Evolutionary conservation across 2,888 invertebrate species (phyloP).

Genomic region (Dyspetes luteomarginatus): DNA sequence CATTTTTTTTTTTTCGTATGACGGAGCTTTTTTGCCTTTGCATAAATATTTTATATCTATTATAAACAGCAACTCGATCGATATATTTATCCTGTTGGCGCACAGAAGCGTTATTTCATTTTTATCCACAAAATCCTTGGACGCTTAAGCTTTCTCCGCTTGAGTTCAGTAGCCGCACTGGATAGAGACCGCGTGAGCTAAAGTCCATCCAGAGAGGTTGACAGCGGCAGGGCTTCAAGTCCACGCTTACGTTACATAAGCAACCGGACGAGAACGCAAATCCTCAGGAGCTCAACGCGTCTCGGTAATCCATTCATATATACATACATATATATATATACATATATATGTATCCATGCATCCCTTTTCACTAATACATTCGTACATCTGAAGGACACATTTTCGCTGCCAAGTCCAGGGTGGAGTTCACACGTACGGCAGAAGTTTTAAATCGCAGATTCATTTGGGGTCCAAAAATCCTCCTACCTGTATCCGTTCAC

Average conservation of each 20-base stretch:
- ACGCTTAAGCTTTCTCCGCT: conserved; percentile 52
- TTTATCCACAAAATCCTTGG: conserved; percentile 48
- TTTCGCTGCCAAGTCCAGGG: conserved; percentile 45
- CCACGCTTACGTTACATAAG: conserved; percentile 46
- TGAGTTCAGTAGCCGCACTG: conserved; percentile 9
- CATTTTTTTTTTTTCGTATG: not conserved
- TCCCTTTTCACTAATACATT: conserved; percentile 74
- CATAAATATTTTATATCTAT: conserved; percentile 11
- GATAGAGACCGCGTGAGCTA: conserved; percentile 28
- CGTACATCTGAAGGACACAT: conserved; percentile 34
- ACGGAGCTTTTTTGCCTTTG: not conserved
- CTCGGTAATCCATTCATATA: conserved; percentile 79
- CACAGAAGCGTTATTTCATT: conserved; percentile 28
- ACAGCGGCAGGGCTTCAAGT: conserved; percentile 45
- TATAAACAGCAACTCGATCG: conserved; percentile 32
- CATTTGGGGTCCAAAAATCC: conserved; percentile 27
- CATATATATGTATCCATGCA: not conserved
- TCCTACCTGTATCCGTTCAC: not conserved
- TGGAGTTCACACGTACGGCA: conserved; percentile 45
- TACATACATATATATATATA: not conserved
- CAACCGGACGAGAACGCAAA: conserved; percentile 67
- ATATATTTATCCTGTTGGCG: conserved; percentile 15
- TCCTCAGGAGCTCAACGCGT: conserved; percentile 80
- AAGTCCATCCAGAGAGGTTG: conserved; percentile 52
- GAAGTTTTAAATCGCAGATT: conserved; percentile 42